Evolutionary conservation across 2,113 vertebrate species (phyloP), one percentile per base, ranked within the genome.

Genomic region (Mesocricetus auratus): DNA sequence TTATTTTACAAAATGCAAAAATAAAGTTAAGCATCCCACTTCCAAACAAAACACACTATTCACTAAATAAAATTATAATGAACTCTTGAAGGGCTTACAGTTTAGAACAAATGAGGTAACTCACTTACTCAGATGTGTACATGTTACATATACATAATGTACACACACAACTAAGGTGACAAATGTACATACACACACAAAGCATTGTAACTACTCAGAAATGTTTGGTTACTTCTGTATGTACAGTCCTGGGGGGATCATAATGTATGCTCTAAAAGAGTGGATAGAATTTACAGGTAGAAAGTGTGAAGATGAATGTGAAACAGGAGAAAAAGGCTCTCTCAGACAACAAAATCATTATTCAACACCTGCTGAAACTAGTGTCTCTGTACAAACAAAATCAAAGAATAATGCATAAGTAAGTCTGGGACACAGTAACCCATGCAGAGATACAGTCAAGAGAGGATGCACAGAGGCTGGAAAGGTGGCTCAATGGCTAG

Each of bases 1-100:
- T 79, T 75, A 93, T 60, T 91, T 81, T 89, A 16, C 64, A 96
- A 68, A 96, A 71, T 42, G n/a, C 29, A 94, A 95, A 91, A 93
- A 33, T 53, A 86, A 92, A 88, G 78, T 33, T 81, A 73, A 85
- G 68, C 12, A 83, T 2, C 71, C 17, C 42, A 58, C 5, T 50
- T 68, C 21, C 12, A 83, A 77, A 1, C 47, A 13, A 94, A 96
- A 62, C 33, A 68, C 2, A 13, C 47, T 50, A 82, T 42, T 79
- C 58, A 86, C 8, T 66, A 60, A 39, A 68, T 91, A 88, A 73
- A 73, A 86, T 60, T 81, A n/a, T 9, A 86, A 66, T 9, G 10
- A 86, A 33, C n/a, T 42, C 60, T 50, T 11, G 6, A 50, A 68
- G 36, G 39, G 39, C 56, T 68, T 71, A 42, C 4, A 19, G 13